Conservation (phyloP, 2,113 vertebrate species). For the Donacobius atricapilla region DNA sequence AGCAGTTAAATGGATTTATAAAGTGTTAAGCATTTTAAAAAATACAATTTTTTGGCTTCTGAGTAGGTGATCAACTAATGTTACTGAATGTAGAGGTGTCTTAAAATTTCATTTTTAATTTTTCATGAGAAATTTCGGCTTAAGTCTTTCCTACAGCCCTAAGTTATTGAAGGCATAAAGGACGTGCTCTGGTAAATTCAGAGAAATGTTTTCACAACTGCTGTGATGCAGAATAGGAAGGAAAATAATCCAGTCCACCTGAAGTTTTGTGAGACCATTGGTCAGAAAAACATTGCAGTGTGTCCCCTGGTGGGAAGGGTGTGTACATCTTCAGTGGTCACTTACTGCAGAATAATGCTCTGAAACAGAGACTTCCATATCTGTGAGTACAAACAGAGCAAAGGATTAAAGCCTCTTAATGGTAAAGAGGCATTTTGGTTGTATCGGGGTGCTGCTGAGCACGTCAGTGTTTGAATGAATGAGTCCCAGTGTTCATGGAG, state of each 20-base stretch:
- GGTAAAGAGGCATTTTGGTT: not conserved
- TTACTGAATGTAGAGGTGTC: not conserved
- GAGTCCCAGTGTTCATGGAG: not conserved
- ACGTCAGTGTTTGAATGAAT: not conserved
- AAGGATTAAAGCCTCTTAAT: not conserved
- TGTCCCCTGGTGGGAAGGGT: not conserved
- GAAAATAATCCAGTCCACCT: not conserved
- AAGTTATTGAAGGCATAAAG: not conserved
- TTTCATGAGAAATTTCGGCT: not conserved
- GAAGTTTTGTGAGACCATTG: not conserved
- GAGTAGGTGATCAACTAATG: not conserved
- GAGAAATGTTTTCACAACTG: not conserved
- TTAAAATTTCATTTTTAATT: not conserved
- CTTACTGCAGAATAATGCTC: not conserved
- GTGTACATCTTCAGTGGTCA: not conserved
- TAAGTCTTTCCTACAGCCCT: not conserved
- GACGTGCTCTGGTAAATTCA: not conserved
- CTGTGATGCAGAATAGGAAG: not conserved
- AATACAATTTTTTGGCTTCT: not conserved
- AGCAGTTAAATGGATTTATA: not conserved
- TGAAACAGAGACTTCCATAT: not conserved
- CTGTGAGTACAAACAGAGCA: not conserved
- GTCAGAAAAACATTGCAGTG: not conserved
- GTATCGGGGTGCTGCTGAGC: not conserved
- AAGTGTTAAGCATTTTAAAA: not conserved